phyloP scores from a whole-genome alignment of 2,888 invertebrate species.

The Himalopsyche kuldschensis region DNA sequence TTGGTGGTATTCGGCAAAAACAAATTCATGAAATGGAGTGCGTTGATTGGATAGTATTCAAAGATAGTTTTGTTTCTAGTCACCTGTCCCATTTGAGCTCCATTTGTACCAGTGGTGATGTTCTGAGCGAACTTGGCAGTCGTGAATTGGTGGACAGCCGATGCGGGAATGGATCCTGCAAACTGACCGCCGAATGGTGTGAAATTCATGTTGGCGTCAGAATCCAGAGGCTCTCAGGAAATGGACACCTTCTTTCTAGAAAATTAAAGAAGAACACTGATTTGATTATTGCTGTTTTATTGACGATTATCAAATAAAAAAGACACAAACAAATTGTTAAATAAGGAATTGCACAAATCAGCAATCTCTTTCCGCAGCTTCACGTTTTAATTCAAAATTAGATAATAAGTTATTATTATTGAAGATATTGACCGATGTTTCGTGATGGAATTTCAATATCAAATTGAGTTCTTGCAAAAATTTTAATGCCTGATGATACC shows the following conservation, averaged over 20 bases:
- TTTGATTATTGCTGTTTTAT: no score
- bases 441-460: no score
- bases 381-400: no score
- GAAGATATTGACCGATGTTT: no score
- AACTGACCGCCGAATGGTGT: conserved; percentile 69
- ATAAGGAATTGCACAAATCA: no score
- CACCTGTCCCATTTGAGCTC: conserved; percentile 60
- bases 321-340: no score
- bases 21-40: not conserved
- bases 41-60: not conserved
- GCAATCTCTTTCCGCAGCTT: no score
- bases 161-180: conserved; percentile 63
- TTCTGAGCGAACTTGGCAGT: conserved; percentile 73
- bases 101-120: conserved; percentile 63
- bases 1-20: not conserved
- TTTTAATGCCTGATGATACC: no score
- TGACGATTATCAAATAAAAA: not conserved
- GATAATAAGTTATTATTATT: no score
- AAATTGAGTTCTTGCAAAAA: no score
- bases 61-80: not conserved
- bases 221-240: not conserved
- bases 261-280: not conserved
- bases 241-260: not conserved
- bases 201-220: conserved; percentile 66
- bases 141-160: conserved; percentile 61